Conservation (phyloP, 2,888 invertebrate genomes). For the Drosophila demipolita region DNA sequence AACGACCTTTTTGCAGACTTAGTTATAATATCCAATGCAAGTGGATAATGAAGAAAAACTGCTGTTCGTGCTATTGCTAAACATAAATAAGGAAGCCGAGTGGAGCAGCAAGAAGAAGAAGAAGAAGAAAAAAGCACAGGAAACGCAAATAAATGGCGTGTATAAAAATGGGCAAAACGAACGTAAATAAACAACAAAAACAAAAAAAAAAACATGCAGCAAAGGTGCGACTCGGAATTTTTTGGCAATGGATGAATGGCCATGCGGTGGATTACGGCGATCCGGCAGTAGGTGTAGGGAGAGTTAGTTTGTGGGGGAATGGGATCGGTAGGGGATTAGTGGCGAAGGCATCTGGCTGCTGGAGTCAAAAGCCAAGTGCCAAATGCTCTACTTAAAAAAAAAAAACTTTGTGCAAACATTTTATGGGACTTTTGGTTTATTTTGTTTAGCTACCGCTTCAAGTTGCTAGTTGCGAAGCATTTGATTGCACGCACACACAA, state of each 20-base stretch:
- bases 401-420: conserved; percentile 73
- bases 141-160: conserved; percentile 71
- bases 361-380: conserved; percentile 48
- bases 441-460: conserved; percentile 56
- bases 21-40: not conserved
- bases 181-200: conserved; percentile 65
- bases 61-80: conserved; percentile 21
- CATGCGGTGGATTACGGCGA: conserved; percentile 9
- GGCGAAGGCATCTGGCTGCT: not conserved
- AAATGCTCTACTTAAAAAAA: conserved; percentile 34
- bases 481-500: conserved; percentile 49
- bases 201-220: conserved; percentile 38
- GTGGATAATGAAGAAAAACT: conserved; percentile 40
- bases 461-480: conserved; percentile 53
- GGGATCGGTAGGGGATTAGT: not conserved
- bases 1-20: not conserved
- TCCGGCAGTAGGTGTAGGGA: too few species aligned
- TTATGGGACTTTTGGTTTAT: conserved; percentile 79
- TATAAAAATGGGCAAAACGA: conserved; percentile 69
- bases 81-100: conserved; percentile 39
- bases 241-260: conserved; percentile 51
- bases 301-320: not conserved
- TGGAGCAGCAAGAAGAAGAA: conserved; percentile 5
- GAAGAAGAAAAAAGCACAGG: conserved; percentile 14
- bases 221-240: conserved; percentile 43